Conservation (phyloP, 2,797 vertebrate species). For the Octomys mimax region DNA sequence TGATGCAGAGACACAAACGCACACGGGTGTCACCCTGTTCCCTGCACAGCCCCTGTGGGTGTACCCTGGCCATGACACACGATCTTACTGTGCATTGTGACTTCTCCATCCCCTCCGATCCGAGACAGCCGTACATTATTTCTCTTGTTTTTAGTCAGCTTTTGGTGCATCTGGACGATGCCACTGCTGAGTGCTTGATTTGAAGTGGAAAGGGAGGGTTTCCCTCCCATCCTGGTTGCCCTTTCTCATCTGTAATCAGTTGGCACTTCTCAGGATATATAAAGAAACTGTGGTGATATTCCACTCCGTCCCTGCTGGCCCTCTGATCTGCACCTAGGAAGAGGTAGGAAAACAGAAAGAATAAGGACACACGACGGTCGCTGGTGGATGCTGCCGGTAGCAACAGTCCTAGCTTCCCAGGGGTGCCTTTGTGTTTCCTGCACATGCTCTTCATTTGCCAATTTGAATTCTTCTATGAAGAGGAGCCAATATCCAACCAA, state of each 20-base stretch:
- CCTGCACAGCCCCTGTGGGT: neutral
- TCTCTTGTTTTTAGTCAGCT: neutral
- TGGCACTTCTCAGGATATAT: neutral
- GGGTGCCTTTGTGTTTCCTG: neutral
- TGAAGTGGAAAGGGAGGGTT: fast-evolving
- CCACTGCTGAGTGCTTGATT: neutral
- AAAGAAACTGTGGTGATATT: neutral
- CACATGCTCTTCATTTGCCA: neutral
- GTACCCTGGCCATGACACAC: neutral
- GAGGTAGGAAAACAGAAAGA: no score
- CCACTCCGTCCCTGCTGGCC: neutral
- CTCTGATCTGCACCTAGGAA: neutral
- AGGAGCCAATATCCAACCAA: neutral
- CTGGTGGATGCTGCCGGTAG: neutral
- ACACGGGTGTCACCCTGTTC: neutral
- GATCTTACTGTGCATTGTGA: neutral
- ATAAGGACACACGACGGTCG: neutral
- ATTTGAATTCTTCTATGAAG: conserved; percentile 2
- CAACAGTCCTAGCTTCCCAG: neutral
- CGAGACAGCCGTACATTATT: neutral
- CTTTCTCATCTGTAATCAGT: neutral
- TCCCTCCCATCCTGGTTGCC: neutral
- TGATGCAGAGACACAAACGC: neutral
- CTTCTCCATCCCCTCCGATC: neutral
- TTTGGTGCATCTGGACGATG: neutral